Base-by-base conservation (phyloP, 37 sponge, comb jelly and placozoan species). In the Axinella damicornis region DNA sequence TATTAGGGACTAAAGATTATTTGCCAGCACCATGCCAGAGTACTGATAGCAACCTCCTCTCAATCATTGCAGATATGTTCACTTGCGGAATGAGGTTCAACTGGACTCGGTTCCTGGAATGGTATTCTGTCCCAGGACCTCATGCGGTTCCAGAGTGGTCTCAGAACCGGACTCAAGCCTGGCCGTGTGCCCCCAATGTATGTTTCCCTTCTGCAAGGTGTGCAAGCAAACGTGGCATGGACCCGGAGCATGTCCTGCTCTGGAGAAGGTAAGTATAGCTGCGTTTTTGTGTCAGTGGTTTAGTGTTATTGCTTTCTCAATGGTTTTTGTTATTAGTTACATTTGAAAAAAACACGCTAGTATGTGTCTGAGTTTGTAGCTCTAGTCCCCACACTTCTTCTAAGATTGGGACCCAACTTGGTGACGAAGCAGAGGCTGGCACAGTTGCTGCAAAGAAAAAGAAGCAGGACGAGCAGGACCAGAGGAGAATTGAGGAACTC, bases 191-290 rank as follows among this genome's bases (percentile, higher is more conserved):
- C 53, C 38, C 0, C 2, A 12, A n/a, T 92, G 92, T 61, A 16
- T 56, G 11, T 88, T 84, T 40, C 92, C 92, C 34, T 92, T 92
- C 76, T 92, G 92, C 67, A 92, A 87, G 59, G 25, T 25, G 5
- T 92, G 92, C 37, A 64, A 53, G 28, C 85, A 87, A 38, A 75
- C 83, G 14, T 92, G 88, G 88, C 92, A 92, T 66, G 92, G 88
- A 31, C 63, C 65, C 5, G 78, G 83, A 24, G 21, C 41, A 13
- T 92, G 92, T 54, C 78, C 83, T 20, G 64, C 77, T 9, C 37
- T 75, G 9, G 85, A 60, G 28, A 81, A 81, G 46, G 92, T 91
- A 65, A 24, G 39, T 39, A 34, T 66, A 34, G 28, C 18, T 25
- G 24, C 33, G 5, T 27, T 28, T 2, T n/a, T n/a, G n/a, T n/a